phyloP scores from a whole-genome alignment of 53 echinoderm and acorn worm genomes.

The Mesocentrotus franciscanus region DNA sequence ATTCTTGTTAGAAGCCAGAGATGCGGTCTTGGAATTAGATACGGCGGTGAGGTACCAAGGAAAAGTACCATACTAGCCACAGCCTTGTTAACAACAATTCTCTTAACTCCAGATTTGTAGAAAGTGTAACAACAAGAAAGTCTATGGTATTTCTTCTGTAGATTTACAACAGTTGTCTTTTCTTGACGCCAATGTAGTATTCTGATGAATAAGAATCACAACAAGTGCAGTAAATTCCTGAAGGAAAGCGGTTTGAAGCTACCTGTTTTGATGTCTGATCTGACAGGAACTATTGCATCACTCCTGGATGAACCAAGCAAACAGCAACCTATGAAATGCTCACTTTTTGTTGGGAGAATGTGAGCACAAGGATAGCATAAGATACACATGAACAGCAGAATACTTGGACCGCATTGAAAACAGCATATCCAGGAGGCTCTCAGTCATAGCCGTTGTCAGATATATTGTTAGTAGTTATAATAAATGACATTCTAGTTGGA shows the following conservation, averaged over 20 bases:
- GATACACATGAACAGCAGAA: background rate
- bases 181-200: background rate
- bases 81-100: background rate
- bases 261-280: background rate
- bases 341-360: background rate
- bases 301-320: background rate
- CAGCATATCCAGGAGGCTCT: background rate
- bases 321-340: conserved; percentile 1
- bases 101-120: background rate
- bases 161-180: background rate
- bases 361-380: background rate
- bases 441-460: no score
- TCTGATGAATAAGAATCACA: conserved; percentile 6
- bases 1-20: background rate
- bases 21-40: background rate
- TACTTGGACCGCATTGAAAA: background rate
- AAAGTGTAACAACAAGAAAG: background rate
- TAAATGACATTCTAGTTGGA: background rate
- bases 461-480: background rate
- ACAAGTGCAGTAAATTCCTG: background rate
- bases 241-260: background rate
- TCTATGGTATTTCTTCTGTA: background rate
- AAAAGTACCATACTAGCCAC: background rate
- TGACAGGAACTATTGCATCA: background rate
- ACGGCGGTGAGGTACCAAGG: background rate